Percentiles rank a stretch among this genome's conserved stretches.
Evolutionary conservation across 2,113 vertebrate genomes (phyloP).

Genomic region (Anguilla japonica): DNA sequence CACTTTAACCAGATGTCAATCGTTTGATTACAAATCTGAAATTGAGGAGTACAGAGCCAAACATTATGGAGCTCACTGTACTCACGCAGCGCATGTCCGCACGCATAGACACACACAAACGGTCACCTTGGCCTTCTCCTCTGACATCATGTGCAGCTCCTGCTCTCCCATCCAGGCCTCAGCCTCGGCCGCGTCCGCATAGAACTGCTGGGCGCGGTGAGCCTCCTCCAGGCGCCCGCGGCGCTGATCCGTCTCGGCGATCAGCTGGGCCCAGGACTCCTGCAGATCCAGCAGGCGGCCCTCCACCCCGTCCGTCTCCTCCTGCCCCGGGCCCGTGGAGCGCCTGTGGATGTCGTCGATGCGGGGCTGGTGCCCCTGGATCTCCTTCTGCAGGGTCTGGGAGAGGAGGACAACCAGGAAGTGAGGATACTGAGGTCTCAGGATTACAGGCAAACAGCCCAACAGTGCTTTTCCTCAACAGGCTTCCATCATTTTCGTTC

Average conservation of each 20-base stretch:
- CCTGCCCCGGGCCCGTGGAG: constrained; percentile 35
- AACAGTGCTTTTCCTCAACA: no score
- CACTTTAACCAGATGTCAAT: no score
- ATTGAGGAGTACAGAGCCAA: no score
- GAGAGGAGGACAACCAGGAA: background rate
- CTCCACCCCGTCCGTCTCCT: constrained; percentile 70
- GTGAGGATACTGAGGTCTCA: background rate
- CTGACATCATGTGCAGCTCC: constrained; percentile 86
- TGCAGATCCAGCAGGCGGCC: constrained; percentile 77
- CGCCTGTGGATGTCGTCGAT: constrained; percentile 69
- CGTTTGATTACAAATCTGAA: no score
- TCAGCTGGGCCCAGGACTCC: constrained; percentile 81
- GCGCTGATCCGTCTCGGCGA: constrained; percentile 76
- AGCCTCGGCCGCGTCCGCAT: constrained; percentile 79
- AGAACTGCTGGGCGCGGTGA: constrained; percentile 85
- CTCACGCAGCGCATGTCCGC: background rate
- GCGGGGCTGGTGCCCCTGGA: constrained; percentile 80
- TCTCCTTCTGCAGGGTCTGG: constrained; percentile 87
- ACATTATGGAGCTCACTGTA: no score
- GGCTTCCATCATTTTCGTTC: no score
- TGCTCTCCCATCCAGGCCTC: constrained; percentile 93
- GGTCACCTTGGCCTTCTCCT: constrained; percentile 86
- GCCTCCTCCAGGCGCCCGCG: constrained; percentile 75
- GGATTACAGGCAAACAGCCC: no score
- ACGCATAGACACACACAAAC: background rate